These are phyloP conservation scores for Tenthredo amoena DNA, from an alignment of 2,888 invertebrate genomes.

Conservation along the genomic window DNA sequence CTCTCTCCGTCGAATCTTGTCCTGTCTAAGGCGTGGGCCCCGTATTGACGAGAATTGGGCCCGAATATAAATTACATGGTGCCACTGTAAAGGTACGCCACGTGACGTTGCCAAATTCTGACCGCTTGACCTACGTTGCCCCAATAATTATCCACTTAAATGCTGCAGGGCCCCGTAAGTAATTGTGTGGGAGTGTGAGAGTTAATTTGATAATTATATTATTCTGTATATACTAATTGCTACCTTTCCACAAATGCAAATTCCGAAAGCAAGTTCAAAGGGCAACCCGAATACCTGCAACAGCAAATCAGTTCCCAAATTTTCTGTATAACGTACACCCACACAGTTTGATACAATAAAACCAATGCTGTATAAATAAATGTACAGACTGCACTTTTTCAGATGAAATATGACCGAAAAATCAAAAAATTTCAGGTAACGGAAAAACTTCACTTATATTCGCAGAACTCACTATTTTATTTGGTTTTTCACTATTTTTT, in stretches of 20 bases:
- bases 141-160: conserved; percentile 74
- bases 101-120: conserved; percentile 65
- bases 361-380: background rate
- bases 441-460: background rate
- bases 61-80: conserved; percentile 49
- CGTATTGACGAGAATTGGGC: conserved; percentile 35
- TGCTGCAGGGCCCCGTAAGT: conserved; percentile 62
- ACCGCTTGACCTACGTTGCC: conserved; percentile 62
- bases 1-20: background rate
- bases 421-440: background rate
- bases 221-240: conserved; percentile 71
- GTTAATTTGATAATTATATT: conserved; percentile 76
- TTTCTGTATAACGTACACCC: background rate
- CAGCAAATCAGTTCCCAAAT: conserved; percentile 28
- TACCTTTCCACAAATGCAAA: conserved; percentile 71
- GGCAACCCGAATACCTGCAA: conserved; percentile 15
- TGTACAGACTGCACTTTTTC: background rate
- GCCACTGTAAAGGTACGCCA: conserved; percentile 51
- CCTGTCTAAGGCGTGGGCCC: conserved; percentile 17
- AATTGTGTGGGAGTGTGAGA: conserved; percentile 69
- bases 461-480: background rate
- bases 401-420: background rate
- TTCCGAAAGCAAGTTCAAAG: conserved; percentile 58
- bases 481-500: background rate
- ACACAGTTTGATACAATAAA: background rate